phyloP scores from a whole-genome alignment of 37 sponge, comb jelly and placozoan species.

The Ianthella basta region DNA sequence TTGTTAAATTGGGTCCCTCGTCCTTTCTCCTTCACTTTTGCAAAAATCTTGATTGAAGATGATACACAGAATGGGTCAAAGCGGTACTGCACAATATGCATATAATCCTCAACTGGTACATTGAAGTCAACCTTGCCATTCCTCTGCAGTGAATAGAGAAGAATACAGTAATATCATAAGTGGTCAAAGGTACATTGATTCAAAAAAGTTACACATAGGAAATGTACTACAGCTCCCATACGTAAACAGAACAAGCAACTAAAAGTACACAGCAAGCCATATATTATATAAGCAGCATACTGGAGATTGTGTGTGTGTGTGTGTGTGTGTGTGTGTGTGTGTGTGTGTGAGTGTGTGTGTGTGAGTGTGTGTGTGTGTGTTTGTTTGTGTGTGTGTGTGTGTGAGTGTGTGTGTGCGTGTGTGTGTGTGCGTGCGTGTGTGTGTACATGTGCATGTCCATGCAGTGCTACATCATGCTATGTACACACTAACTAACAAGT shows the following conservation, averaged over 20 bases:
- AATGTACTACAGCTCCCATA: no score
- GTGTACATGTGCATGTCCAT: no score
- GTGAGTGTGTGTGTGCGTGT: no score
- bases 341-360: no score
- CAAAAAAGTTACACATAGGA: not conserved
- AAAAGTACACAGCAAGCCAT: no score
- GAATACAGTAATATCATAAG: not conserved
- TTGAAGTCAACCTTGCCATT: conserved; percentile 30
- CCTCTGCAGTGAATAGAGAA: not conserved
- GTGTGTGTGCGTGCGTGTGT: not conserved
- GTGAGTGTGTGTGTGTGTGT: no score
- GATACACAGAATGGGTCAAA: conserved; percentile 61
- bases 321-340: no score
- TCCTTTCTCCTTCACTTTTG: conserved; percentile 51
- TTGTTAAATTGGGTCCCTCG: conserved; percentile 30
- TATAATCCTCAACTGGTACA: conserved; percentile 15
- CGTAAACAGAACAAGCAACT: no score
- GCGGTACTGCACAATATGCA: conserved; percentile 28
- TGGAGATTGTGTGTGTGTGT: no score
- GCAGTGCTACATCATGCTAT: not conserved
- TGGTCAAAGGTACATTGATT: no score
- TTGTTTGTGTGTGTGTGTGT: no score
- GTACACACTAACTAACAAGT: conserved; percentile 30
- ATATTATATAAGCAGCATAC: no score
- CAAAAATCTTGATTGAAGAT: conserved; percentile 33